Conservation (phyloP, 2,113 vertebrate genomes). For the Empidonax alnorum region DNA sequence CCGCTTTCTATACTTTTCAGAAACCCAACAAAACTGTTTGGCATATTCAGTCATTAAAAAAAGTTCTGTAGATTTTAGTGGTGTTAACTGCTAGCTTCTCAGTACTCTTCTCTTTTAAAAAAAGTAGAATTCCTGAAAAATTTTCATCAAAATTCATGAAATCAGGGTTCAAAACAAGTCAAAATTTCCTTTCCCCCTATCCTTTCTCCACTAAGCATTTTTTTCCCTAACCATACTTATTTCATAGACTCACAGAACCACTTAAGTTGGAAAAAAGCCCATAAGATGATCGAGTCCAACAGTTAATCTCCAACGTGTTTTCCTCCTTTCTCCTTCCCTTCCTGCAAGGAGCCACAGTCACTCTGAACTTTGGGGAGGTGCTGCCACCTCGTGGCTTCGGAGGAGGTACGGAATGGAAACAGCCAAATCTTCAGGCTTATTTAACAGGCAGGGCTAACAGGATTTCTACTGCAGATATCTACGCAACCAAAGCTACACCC, state of each 20-base stretch:
- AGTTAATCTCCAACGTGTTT: accelerated
- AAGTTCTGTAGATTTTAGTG: not conserved
- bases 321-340: accelerated
- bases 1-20: not conserved
- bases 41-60: not conserved
- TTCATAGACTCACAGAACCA: not conserved
- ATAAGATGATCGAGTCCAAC: accelerated
- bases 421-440: not conserved
- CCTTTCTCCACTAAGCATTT: not conserved
- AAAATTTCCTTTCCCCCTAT: not conserved
- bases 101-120: not conserved
- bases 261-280: too few species aligned
- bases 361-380: not conserved
- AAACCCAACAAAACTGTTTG: not conserved
- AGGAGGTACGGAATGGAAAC: accelerated
- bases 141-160: not conserved
- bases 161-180: not conserved
- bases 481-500: not conserved
- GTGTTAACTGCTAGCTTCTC: not conserved
- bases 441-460: accelerated
- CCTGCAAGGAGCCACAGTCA: accelerated
- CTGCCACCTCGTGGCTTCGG: not conserved
- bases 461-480: accelerated
- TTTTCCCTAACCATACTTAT: not conserved
- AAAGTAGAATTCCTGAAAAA: not conserved